These are phyloP conservation scores for Pteria penguin DNA, from an alignment of 2,888 invertebrate genomes.

Conservation along the genomic window DNA sequence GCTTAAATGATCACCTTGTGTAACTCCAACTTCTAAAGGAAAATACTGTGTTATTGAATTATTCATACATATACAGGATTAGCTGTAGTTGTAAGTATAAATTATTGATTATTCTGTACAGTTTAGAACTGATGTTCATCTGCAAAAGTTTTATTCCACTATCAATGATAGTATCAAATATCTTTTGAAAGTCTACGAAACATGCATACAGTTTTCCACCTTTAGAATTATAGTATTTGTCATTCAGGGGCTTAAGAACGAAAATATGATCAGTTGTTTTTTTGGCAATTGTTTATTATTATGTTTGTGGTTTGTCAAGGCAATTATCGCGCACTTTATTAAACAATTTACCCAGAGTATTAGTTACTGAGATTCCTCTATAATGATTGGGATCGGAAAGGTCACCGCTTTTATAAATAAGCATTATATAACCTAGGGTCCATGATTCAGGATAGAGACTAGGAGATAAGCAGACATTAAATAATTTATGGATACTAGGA, in stretches of 20 bases:
- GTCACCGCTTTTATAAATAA: background rate
- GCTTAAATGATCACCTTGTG: background rate
- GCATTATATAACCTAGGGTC: slow-evolving; percentile 2
- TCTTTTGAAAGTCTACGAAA: slow-evolving; percentile 29
- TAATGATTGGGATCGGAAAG: slow-evolving; percentile 7
- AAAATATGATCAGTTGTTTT: slow-evolving; percentile 10
- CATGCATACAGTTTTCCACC: slow-evolving; percentile 17
- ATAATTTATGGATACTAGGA: background rate
- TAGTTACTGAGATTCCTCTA: slow-evolving; percentile 9
- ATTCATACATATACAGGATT: background rate
- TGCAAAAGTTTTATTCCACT: background rate
- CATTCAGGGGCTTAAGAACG: slow-evolving; percentile 1
- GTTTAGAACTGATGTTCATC: background rate
- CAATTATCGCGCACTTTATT: background rate
- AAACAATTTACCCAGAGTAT: slow-evolving; percentile 4
- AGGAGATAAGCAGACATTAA: background rate
- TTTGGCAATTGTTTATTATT: background rate
- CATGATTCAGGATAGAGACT: slow-evolving; percentile 4
- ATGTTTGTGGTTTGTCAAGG: background rate
- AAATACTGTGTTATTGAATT: background rate
- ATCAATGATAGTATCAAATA: slow-evolving; percentile 15
- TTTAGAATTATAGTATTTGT: slow-evolving; percentile 3
- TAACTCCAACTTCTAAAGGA: background rate
- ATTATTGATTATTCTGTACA: background rate
- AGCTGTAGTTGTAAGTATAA: background rate